Percentiles rank a stretch among this genome's conserved stretches.
Conservation (phyloP, 1,140 invertebrate species). For the Drosophila suzukii region DNA sequence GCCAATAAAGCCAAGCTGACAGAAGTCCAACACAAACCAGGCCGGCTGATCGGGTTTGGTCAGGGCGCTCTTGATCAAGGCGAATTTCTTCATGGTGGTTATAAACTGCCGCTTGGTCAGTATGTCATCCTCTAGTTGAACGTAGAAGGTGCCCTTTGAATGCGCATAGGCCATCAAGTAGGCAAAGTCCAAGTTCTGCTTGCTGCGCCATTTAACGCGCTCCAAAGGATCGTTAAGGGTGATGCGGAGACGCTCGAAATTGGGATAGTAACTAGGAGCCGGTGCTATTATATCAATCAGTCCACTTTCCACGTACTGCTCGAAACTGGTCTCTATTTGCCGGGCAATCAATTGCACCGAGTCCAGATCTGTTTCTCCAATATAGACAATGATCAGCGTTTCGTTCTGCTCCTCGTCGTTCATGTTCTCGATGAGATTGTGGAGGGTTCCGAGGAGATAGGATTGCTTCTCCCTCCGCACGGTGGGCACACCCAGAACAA, state of each 20-base stretch:
- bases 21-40: conserved; percentile 98
- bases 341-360: conserved; percentile 89
- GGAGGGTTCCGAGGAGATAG: conserved; percentile 94
- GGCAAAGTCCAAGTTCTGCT: conserved; percentile 98
- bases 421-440: conserved; percentile 94
- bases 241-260: conserved; percentile 90
- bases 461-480: conserved; percentile 95
- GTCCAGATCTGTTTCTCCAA: conserved; percentile 93
- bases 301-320: conserved; percentile 90
- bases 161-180: conserved; percentile 98
- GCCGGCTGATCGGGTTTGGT: conserved; percentile 87
- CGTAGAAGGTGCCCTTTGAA: conserved; percentile 91
- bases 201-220: conserved; percentile 96
- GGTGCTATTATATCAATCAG: conserved; percentile 96
- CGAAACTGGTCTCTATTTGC: conserved; percentile 92
- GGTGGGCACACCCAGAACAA: conserved; percentile 95
- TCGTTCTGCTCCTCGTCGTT: conserved; percentile 90
- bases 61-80: conserved; percentile 90
- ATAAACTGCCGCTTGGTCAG: conserved; percentile 94
- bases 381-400: conserved; percentile 94
- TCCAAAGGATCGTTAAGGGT: conserved; percentile 95
- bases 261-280: conserved; percentile 94
- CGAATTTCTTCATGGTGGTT: conserved; percentile 94
- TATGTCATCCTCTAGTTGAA: conserved; percentile 98
- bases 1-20: conserved; percentile 96